Evolutionary conservation across 2,113 vertebrate species (phyloP).

Genomic region (Sitta europaea): DNA sequence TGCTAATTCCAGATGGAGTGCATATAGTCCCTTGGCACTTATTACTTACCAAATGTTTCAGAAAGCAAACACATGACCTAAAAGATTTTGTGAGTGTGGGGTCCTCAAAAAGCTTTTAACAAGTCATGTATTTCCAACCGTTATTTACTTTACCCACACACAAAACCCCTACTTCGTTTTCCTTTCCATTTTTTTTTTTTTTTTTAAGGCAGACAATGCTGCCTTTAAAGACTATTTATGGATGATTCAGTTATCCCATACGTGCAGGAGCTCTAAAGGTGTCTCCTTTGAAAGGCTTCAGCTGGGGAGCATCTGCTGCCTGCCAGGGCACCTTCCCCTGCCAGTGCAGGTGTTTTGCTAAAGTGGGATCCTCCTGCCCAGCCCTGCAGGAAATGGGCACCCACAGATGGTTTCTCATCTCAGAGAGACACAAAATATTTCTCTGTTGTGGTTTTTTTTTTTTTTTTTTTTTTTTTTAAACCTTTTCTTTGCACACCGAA

Average conservation of each 20-base stretch:
- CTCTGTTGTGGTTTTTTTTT: neutral
- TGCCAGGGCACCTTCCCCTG: neutral
- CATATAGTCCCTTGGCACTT: constrained; percentile 75
- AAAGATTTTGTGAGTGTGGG: constrained; percentile 76
- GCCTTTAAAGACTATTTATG: constrained; percentile 68
- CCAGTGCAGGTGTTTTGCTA: neutral
- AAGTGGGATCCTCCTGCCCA: neutral
- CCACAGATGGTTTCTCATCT: neutral
- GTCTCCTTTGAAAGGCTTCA: constrained; percentile 71
- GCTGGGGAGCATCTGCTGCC: constrained; percentile 62
- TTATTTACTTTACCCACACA: constrained; percentile 65
- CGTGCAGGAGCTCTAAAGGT: constrained; percentile 63
- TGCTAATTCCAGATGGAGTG: constrained; percentile 79
- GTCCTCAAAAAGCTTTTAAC: constrained; percentile 73
- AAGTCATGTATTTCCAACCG: constrained; percentile 69
- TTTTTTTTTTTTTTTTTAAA: neutral
- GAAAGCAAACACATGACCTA: constrained; percentile 83
- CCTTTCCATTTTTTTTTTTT: neutral
- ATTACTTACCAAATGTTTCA: constrained; percentile 79
- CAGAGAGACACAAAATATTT: neutral
- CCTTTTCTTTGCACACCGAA: neutral
- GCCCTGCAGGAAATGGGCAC: neutral
- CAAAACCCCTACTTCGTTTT: neutral
- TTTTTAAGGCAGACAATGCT: constrained; percentile 31
- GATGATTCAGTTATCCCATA: constrained; percentile 52